phyloP scores from a whole-genome alignment of 2,797 vertebrate genomes.

The Phalloptychus januarius region DNA sequence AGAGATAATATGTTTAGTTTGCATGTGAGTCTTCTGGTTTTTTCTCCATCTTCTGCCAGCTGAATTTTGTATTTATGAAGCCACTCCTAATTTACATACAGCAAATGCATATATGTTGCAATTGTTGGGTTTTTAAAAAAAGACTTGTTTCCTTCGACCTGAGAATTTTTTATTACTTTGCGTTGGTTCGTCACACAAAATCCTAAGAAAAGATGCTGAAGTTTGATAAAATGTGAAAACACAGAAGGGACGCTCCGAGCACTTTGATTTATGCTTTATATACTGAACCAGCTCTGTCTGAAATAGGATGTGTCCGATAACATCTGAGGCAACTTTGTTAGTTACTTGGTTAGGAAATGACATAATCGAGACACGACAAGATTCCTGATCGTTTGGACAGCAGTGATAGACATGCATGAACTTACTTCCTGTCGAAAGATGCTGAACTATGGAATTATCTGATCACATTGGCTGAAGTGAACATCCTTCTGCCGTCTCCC shows the following conservation, averaged over 20 bases:
- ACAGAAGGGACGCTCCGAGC: not conserved
- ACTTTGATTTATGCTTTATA: not conserved
- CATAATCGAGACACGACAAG: constrained; percentile 34
- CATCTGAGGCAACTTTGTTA: not conserved
- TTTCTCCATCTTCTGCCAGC: not conserved
- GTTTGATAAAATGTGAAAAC: not conserved
- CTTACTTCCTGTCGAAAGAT: constrained; percentile 52
- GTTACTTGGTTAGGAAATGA: constrained; percentile 29
- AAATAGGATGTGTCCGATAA: not conserved
- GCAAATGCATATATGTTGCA: not conserved
- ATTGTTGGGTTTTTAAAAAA: not conserved
- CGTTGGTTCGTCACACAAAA: not conserved
- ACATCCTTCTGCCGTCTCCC: constrained; percentile 69
- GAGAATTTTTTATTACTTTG: not conserved
- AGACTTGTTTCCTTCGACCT: not conserved
- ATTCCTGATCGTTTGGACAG: constrained; percentile 40
- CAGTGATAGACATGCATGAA: constrained; percentile 42
- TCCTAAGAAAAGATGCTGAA: not conserved
- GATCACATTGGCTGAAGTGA: constrained; percentile 66
- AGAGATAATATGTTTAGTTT: not conserved
- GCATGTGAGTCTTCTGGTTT: not conserved
- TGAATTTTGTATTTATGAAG: not conserved
- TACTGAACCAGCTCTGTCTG: not conserved
- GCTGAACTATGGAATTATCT: constrained; percentile 65
- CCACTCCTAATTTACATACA: not conserved